These are phyloP conservation scores for Cyprinella venusta DNA, from an alignment of 2,797 vertebrate species.

Conservation along the genomic window DNA sequence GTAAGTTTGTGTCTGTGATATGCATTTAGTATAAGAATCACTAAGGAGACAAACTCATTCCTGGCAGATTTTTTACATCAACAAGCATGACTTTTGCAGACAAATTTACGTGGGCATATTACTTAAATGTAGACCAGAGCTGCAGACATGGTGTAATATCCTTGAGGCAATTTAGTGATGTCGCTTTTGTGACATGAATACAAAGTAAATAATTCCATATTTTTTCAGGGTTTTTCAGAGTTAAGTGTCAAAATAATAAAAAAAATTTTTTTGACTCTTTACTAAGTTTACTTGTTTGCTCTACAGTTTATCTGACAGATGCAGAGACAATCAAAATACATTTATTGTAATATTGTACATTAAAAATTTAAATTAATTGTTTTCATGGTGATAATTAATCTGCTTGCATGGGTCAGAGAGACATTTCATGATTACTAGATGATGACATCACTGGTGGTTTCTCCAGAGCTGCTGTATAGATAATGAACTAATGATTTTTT, in stretches of 20 bases:
- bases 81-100: constrained; percentile 13
- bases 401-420: not conserved
- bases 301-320: not conserved
- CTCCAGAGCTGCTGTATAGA: no score
- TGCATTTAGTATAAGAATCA: not conserved
- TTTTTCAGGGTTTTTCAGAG: not conserved
- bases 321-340: not conserved
- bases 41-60: not conserved
- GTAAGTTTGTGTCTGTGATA: not conserved
- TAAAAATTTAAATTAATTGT: not conserved
- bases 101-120: constrained; percentile 2
- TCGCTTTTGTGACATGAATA: constrained; percentile 4
- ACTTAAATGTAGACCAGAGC: constrained; percentile 2
- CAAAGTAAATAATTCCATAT: not conserved
- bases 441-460: no score
- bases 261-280: not conserved
- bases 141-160: not conserved
- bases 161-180: constrained; percentile 8
- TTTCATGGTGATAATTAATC: constrained; percentile 36
- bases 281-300: not conserved
- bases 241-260: not conserved
- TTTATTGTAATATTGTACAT: no score
- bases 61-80: not conserved
- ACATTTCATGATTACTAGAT: not conserved
- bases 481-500: no score